phyloP scores from a whole-genome alignment of 2,888 invertebrate species.

The Aricia artaxerxes region DNA sequence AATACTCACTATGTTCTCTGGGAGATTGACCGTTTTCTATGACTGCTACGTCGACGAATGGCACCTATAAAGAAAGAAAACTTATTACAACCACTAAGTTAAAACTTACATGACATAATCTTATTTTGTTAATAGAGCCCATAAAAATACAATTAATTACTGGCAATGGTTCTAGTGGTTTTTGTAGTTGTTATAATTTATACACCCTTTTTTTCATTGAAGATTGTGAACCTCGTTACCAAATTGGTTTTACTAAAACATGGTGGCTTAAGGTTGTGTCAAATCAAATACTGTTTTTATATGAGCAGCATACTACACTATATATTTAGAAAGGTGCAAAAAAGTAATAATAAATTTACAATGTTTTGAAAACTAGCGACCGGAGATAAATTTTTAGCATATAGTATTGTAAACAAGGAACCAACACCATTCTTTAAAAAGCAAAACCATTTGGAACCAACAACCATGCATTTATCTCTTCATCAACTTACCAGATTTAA shows the following conservation, averaged over 20 bases:
- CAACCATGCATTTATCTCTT: background rate
- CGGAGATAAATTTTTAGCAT: background rate
- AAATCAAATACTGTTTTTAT: too few relatives aligned
- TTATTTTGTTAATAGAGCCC: background rate
- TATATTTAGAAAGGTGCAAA: too few relatives aligned
- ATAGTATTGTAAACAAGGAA: background rate
- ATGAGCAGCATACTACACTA: too few relatives aligned
- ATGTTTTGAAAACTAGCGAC: background rate
- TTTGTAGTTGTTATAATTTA: too few relatives aligned
- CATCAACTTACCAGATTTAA: conserved; percentile 21
- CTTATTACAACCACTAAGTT: background rate
- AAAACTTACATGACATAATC: background rate
- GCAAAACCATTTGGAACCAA: background rate
- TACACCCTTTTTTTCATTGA: too few relatives aligned
- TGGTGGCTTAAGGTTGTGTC: too few relatives aligned
- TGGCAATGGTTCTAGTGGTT: too few relatives aligned
- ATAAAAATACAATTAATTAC: background rate
- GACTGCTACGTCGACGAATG: background rate
- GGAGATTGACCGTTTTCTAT: background rate
- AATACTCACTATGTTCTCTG: conserved; percentile 24
- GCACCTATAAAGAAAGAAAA: background rate
- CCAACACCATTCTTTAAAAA: background rate
- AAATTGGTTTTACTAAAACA: too few relatives aligned
- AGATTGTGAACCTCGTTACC: too few relatives aligned
- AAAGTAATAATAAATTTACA: background rate